Evolutionary conservation across 2,113 vertebrate species (phyloP), one percentile per base, ranked within the genome.

Genomic region (Camelus bactrianus): DNA sequence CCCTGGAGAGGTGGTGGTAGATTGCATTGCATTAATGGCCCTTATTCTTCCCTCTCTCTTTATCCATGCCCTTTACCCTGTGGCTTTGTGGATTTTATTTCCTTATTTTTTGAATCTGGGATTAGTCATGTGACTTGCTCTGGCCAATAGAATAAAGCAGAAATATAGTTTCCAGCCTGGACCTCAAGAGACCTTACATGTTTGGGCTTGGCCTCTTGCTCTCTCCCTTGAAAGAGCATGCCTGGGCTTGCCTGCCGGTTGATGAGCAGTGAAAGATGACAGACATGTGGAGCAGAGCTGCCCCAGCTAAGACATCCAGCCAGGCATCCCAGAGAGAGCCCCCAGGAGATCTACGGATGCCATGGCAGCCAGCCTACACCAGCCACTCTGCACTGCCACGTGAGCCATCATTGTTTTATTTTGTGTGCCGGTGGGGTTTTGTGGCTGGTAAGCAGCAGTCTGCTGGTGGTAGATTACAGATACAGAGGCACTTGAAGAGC

Each of bases 281-380:
- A 35, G 62, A 17, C 2, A 5, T 26, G 14, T 54, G 48, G 38
- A 28, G 17, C 19, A 72, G 67, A 65, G 87, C 17, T 24, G 19
- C 10, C 62, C 42, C 10, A 4, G 48, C 20, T 22, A 8, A 60
- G 35, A 73, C 10, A 3, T 12, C 24, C 3, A 2, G 58, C 20
- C 30, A 20, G 20, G 38, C 20, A 60, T 22, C 54, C 22, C 6
- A 3, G 79, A 54, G 13, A 48, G 22, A 32, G 5, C 26, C 62
- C 62, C 48, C 0, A 5, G 42, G 17, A 30, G 35, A 64, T 22
- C 46, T 48, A 0, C 19, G 52, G 77, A 46, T 10, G 6, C 50
- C 46, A 0, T 0, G 19, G 24, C 38, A 50, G 65, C 22, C 5
- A 22, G 22, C 46, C 22, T 6, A 1, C 9, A 16, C 11, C 4